Conservation (phyloP, 2,113 vertebrate species). For the Passer domesticus region DNA sequence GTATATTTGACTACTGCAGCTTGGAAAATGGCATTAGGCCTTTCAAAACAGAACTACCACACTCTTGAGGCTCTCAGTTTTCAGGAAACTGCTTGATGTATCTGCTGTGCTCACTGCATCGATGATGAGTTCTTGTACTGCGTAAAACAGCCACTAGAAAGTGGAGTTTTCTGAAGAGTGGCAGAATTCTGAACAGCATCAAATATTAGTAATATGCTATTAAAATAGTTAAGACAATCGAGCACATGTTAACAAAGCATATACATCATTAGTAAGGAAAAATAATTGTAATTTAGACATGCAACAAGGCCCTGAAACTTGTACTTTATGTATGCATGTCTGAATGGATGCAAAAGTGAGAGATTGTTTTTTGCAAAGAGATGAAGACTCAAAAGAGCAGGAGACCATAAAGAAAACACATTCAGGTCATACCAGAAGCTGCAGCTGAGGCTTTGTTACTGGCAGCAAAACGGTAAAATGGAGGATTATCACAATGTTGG, state of each 20-base stretch:
- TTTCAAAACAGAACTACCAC: not conserved
- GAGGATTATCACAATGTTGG: slow-evolving; percentile 95
- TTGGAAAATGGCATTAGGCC: not conserved
- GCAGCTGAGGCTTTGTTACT: slow-evolving; percentile 92
- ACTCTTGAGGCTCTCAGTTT: not conserved
- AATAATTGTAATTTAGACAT: not conserved
- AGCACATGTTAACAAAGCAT: not conserved
- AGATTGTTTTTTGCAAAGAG: not conserved
- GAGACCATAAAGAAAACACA: not conserved
- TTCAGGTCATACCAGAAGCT: slow-evolving; percentile 83
- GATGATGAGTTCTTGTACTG: not conserved
- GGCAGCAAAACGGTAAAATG: slow-evolving; percentile 94
- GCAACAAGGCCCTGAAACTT: not conserved
- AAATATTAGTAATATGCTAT: not conserved
- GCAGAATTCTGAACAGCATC: not conserved
- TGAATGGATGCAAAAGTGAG: not conserved
- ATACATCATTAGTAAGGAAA: not conserved
- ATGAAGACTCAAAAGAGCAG: not conserved
- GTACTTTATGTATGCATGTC: not conserved
- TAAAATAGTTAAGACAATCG: not conserved
- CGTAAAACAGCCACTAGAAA: not conserved
- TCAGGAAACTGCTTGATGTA: not conserved
- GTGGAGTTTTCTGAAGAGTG: not conserved
- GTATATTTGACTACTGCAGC: not conserved
- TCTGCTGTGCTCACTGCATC: not conserved